Base-by-base conservation (phyloP, 35 echinoderm and acorn worm genomes). In the Stichopus chloronotus region DNA sequence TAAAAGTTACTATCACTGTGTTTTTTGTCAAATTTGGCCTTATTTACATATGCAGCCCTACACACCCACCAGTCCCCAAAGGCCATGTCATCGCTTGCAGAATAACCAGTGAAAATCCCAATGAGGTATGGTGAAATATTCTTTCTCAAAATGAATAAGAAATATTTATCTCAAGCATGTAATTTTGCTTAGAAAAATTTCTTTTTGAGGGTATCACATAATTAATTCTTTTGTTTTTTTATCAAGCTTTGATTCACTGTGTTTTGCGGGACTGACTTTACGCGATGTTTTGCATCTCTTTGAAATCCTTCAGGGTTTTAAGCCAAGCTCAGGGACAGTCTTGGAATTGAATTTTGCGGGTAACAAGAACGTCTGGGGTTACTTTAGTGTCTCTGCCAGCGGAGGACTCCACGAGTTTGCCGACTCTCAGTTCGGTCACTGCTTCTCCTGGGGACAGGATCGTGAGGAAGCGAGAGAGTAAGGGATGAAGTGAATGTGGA, bases 41-140 rank as follows among this genome's bases (percentile, higher is more conserved):
- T 43, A 43, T 43, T 43, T 43, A 43, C 61, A 17, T 74, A 86
- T 86, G 20, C 88, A 98, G 97, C 21, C 97, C 97, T 72, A 72
- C 85, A 14, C 43, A 87, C 19, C 91, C 93, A 30, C 95, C 95
- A 13, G 78, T 71, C 52, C 97, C 97, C 77, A 98, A 96, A 91
- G 97, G 97, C 19, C 95, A 96, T 92, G 97, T 98, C 55, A 98
- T 98, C 24, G 97, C 97, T 21, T 92, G 92, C 55, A 94, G 97
- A 93, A 98, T 98, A 54, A 98, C 97, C 25, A 98, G 97, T 96
- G 97, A 98, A 88, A 98, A 98, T 82, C 97, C 97, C 54, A 95
- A 98, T 94, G 97, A 98, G 95, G 97, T 98, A 86, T 94, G 52
- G 43, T 5, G 43, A 6, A 79, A 69, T 16, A 79, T 19, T 12